Evolutionary conservation across 2,888 invertebrate species (phyloP), one percentile per base, ranked within the genome.

Genomic region (Pinctada fucata): DNA sequence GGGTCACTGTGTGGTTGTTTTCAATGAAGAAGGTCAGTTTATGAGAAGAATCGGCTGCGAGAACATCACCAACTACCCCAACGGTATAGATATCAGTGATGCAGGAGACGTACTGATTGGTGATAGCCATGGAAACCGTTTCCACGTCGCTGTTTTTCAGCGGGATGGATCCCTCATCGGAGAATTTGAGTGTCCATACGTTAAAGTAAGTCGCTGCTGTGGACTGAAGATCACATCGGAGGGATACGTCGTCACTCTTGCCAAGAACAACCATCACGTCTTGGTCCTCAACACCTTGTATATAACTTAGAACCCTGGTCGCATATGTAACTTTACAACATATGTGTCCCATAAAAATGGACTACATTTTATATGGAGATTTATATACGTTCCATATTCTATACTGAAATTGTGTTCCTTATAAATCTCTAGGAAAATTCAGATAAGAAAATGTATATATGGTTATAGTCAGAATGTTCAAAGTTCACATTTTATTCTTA

Each of bases 211-310:
- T 86, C 97, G 98, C 91, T 99, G 98, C 94, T 99, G 98, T 93
- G 98, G 98, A 84, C 94, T 99, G 91, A 98, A 98, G 94, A 97
- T 99, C 91, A 98, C 98, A 79, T 97, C 97, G 45, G 98, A 98
- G 93, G 98, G 98, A 88, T 97, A 97, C 93, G 96, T 98, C 89
- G 92, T 93, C 75, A 93, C 98, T 86, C 94, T 99, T 94, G 98
- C 98, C 93, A 99, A 99, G 94, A 99, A 98, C 94, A 99, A 99
- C 94, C 98, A 99, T 94, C 97, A 98, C 94, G 98, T 99, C 91
- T 95, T 99, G 93, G 97, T 99, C 93, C 95, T 98, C 52, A 92
- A 93, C 84, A 93, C 93, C 6, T 89, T 93, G 75, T 93, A 93
- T 86, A 90, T 91, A 77, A 85, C 87, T 76, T 91, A 87, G 83